These are phyloP conservation scores for Tortrix viridana DNA, from an alignment of 2,888 invertebrate species.

Conservation along the genomic window DNA sequence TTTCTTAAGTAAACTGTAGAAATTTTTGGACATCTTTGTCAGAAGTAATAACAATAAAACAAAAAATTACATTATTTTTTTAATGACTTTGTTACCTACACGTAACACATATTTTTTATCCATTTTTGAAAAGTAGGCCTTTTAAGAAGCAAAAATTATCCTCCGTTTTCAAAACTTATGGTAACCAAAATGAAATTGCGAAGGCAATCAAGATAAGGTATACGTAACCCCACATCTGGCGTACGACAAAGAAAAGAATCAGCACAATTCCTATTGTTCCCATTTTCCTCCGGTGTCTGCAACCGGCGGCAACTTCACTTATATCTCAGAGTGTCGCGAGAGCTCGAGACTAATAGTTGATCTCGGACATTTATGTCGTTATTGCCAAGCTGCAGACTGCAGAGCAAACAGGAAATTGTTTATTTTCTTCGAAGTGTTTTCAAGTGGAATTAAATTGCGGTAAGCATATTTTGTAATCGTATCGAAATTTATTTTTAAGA, in stretches of 20 bases:
- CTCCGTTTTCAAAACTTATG: too few relatives aligned
- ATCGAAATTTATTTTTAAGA: too few relatives aligned
- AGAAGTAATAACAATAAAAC: too few relatives aligned
- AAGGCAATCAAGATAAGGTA: slow-evolving; percentile 2
- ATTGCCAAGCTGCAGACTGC: slow-evolving; percentile 2
- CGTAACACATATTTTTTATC: too few relatives aligned
- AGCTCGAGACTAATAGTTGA: slow-evolving; percentile 7
- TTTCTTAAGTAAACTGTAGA: too few relatives aligned
- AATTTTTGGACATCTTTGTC: too few relatives aligned
- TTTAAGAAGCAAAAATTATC: not conserved
- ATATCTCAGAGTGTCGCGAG: slow-evolving; percentile 6
- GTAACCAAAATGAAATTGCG: not conserved
- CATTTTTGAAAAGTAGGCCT: too few relatives aligned
- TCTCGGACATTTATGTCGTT: slow-evolving; percentile 27
- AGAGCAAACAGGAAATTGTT: slow-evolving; percentile 13
- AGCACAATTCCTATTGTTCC: slow-evolving; percentile 35
- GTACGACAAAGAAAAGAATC: slow-evolving; percentile 25
- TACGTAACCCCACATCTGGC: slow-evolving; percentile 22
- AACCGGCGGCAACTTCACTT: slow-evolving; percentile 8
- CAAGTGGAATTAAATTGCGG: slow-evolving; percentile 1
- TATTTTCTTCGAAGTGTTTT: slow-evolving; percentile 11
- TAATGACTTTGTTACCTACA: too few relatives aligned
- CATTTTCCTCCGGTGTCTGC: not conserved
- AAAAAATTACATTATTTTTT: too few relatives aligned
- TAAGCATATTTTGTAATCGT: not conserved